Base-by-base conservation (phyloP, 2,113 vertebrate genomes). In the Hydropotes inermis region DNA sequence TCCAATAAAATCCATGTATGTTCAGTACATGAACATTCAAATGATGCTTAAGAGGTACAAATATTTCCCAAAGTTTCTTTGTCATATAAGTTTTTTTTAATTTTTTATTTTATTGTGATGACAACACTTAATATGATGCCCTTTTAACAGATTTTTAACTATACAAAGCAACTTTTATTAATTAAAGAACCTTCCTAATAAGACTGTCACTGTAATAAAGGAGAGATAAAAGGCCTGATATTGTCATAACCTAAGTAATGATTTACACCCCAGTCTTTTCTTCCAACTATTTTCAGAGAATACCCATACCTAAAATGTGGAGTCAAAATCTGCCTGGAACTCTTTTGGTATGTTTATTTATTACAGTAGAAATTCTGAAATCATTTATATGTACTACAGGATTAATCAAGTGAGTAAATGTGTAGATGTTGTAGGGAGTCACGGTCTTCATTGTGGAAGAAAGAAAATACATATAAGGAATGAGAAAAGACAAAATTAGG, bases 11-110 rank as follows among this genome's bases (percentile, higher is more conserved):
- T 4, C 25, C 92, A 39, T 19, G 12, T 74, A 84, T 92, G 23
- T n/a, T 78, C 58, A 78, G 28, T 76, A 47, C 45, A 78, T 67
- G 36, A 47, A 60, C 21, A 96, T 64, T 23, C 57, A 94, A 64
- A 76, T 96, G 52, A 16, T 92, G 33, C 43, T 88, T 74, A 87
- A 84, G 43, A 95, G n/a, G 21, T 74, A 85, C 30, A 79, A 54
- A 67, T 76, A 91, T 81, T 57, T 94, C 19, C 54, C 54, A 91
- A 96, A 89, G 58, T 79, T 92, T 86, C 39, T 92, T 87, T 95
- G 11, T 89, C 64, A 84, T 95, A 55, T 54, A 95, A 78, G 25
- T 7, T 58, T 79, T 79, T 45, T 58, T 67, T 14, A 13, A 70
- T 54, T 58, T 60, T 60, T 85, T 54, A 76, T n/a, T 95, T 85